Evolutionary conservation across 2,797 vertebrate genomes (phyloP).

Genomic region (Melanotaenia trifasciata): DNA sequence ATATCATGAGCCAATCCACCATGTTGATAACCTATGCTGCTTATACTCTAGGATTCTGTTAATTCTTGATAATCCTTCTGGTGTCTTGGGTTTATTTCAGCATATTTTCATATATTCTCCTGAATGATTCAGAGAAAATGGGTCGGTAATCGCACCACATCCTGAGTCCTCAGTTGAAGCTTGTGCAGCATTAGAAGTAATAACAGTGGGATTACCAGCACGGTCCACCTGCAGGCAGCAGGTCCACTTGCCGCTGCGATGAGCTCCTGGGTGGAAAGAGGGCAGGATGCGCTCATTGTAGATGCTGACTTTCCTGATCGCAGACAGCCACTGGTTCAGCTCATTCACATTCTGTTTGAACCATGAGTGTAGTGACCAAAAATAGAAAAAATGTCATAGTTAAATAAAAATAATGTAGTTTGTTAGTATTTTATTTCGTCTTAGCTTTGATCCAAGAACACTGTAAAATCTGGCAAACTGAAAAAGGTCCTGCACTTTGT

Average conservation of each 20-base stretch:
- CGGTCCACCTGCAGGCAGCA: slow-evolving; percentile 89
- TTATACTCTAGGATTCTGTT: slow-evolving; percentile 4
- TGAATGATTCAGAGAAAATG: background rate
- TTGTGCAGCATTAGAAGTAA: background rate
- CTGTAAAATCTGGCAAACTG: background rate
- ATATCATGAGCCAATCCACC: background rate
- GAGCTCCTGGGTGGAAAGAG: slow-evolving; percentile 88
- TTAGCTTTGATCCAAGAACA: background rate
- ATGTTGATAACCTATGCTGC: background rate
- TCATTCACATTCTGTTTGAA: slow-evolving; percentile 89
- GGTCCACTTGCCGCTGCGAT: slow-evolving; percentile 89
- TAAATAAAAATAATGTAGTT: background rate
- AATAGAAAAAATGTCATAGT: background rate
- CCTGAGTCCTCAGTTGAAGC: background rate
- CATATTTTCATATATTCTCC: background rate
- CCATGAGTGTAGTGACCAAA: background rate
- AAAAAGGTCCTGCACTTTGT: slow-evolving; percentile 11
- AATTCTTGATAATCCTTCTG: slow-evolving; percentile 5
- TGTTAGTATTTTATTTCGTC: background rate
- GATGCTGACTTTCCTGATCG: slow-evolving; percentile 89
- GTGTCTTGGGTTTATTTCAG: slow-evolving; percentile 3
- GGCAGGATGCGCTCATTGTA: slow-evolving; percentile 87
- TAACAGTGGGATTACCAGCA: slow-evolving; percentile 77
- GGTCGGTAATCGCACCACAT: background rate
- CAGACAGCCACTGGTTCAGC: slow-evolving; percentile 94